phyloP scores from a whole-genome alignment of 2,113 vertebrate species.

The Eudyptes chrysolophus region DNA sequence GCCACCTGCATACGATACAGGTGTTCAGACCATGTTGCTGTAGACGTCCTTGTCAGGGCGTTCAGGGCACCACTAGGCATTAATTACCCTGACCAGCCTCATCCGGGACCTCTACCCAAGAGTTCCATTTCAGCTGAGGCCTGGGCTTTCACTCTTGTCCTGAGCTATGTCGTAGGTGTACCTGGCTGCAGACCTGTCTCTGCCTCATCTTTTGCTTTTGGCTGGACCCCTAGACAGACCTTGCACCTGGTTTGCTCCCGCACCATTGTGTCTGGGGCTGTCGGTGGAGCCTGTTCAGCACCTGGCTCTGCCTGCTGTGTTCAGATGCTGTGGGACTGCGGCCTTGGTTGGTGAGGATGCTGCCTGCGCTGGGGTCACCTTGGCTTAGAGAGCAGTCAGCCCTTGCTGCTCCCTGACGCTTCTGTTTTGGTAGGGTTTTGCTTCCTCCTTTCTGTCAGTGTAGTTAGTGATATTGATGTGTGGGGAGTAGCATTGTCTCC shows the following conservation, averaged over 20 bases:
- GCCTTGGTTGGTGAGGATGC: background rate
- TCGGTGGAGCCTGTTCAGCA: background rate
- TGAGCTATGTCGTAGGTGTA: background rate
- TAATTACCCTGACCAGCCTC: background rate
- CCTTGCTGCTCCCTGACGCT: background rate
- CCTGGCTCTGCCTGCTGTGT: background rate
- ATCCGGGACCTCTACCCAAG: background rate
- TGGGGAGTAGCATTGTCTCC: background rate
- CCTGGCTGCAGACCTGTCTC: background rate
- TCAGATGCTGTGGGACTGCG: background rate
- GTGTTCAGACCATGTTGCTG: background rate
- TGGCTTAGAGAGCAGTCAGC: background rate
- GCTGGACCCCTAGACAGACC: fast-evolving
- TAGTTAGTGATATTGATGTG: background rate
- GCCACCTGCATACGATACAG: background rate
- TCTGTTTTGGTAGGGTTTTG: background rate
- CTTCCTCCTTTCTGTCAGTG: background rate
- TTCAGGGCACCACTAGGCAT: background rate
- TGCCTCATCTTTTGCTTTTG: background rate
- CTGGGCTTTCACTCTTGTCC: background rate
- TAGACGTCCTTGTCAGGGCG: background rate
- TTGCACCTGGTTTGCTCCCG: fast-evolving
- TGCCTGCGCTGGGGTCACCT: background rate
- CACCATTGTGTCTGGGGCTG: fast-evolving
- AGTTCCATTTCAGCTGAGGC: background rate